phyloP scores from a whole-genome alignment of 2,797 vertebrate species.

The Zenarchopterus dispar region DNA sequence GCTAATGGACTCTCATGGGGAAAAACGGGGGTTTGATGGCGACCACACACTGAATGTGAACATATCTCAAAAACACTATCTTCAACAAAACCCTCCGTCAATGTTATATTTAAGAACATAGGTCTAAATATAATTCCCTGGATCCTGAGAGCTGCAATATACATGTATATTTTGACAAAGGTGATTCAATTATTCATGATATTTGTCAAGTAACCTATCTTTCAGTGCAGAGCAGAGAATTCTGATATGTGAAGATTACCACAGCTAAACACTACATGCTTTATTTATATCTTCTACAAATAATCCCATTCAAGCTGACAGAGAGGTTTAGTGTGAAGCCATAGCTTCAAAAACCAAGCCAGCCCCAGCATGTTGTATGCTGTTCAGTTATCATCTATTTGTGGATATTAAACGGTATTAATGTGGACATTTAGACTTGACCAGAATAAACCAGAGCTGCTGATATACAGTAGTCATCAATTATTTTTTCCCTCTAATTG shows the following conservation, averaged over 20 bases:
- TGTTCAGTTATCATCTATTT: conserved; percentile 5
- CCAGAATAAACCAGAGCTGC: background rate
- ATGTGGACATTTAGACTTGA: background rate
- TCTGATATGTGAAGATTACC: conserved; percentile 14
- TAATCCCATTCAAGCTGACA: conserved; percentile 2
- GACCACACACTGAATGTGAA: conserved; percentile 34
- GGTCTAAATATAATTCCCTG: conserved; percentile 45
- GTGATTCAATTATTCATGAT: conserved; percentile 62
- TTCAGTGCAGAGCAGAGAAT: conserved; percentile 1
- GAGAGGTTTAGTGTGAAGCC: conserved; percentile 4
- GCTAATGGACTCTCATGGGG: conserved; percentile 48
- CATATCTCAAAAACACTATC: conserved; percentile 27
- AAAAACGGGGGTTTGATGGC: conserved; percentile 11
- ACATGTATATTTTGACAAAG: conserved; percentile 44
- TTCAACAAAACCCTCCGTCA: conserved; percentile 2
- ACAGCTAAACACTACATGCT: background rate
- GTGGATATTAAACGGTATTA: background rate
- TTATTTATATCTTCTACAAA: conserved; percentile 8
- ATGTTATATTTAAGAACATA: conserved; percentile 21
- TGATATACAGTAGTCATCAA: background rate
- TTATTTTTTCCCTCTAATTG: too few relatives aligned
- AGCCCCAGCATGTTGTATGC: background rate
- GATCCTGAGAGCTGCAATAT: conserved; percentile 34
- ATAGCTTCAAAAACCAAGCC: background rate
- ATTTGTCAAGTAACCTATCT: conserved; percentile 42